Base-by-base conservation (phyloP, 1,140 invertebrate species). In the Drosophila pachea region DNA sequence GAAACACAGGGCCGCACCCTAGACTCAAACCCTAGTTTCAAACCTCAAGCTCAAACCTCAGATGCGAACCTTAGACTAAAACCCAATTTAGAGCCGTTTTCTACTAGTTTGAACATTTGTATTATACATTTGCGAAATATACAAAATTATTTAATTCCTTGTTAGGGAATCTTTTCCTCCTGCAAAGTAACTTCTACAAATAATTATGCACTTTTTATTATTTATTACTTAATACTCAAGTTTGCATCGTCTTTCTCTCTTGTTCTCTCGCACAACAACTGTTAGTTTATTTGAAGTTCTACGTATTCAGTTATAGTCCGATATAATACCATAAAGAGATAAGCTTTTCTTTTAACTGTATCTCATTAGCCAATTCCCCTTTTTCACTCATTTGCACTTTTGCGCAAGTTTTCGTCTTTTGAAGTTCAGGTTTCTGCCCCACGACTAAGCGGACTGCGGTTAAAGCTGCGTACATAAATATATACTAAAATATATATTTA, bases 401-500 rank as follows among this genome's bases (percentile, higher is more conserved):
- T 66, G 36, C 56, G 56, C 66, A 67, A 53, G 40, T 49, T 73
- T 22, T 45, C 48, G 8, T 22, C 64, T 59, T 83, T 83, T 74
- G 59, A 78, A 68, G 64, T 66, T 45, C 50, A 74, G 48, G 42
- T 55, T 68, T 77, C 71, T 72, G 54, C 73, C 74, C 58, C 69
- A 76, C 6, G 35, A 76, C 78, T 81, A 81, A 62, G 70, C 36
- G 45, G 47, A 45, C 42, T 83, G 74, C 54, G 67, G 67, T 69
- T 64, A 33, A 32, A 5, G 6, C n/a, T 32, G 14, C 9, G 14
- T 35, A 33, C 2, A 33, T 12, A 50, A 14, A 14, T 35, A 35
- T 49, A 31, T 48, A n/a, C 31, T 7, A 12, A 14, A 40, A 14
- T 14, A 7, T 43, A 5, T 43, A 7, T 43, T 14, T 48, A 48